These are phyloP conservation scores for Falco columbarius DNA, from an alignment of 2,797 vertebrate species.

Conservation along the genomic window DNA sequence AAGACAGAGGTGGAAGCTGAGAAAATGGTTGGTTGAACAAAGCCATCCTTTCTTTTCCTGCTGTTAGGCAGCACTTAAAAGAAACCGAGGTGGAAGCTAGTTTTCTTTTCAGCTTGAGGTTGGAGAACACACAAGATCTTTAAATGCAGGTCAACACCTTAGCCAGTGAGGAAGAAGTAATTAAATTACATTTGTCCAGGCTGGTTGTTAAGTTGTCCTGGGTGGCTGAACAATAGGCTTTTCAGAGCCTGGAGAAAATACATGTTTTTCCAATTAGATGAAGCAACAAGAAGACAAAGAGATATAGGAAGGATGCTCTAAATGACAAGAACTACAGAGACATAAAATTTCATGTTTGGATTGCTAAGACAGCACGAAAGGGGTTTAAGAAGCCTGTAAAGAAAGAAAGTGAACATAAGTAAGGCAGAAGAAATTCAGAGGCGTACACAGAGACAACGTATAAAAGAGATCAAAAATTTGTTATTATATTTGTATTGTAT, in stretches of 20 bases:
- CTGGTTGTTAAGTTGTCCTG: slow-evolving; percentile 56
- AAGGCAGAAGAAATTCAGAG: not conserved
- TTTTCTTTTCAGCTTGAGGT: slow-evolving; percentile 54
- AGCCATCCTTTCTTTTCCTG: slow-evolving; percentile 44
- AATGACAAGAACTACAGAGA: slow-evolving; percentile 16
- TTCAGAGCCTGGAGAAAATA: slow-evolving; percentile 37
- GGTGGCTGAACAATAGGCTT: slow-evolving; percentile 56
- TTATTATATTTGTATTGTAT: not conserved
- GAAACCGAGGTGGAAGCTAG: slow-evolving; percentile 50
- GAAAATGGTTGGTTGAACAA: slow-evolving; percentile 52
- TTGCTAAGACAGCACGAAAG: not conserved
- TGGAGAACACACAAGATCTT: slow-evolving; percentile 58
- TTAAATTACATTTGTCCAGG: slow-evolving; percentile 64
- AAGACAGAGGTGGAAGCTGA: slow-evolving; percentile 36
- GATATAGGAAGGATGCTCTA: not conserved
- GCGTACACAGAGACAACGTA: not conserved
- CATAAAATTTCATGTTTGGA: slow-evolving; percentile 1
- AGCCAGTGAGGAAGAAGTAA: slow-evolving; percentile 59
- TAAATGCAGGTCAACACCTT: slow-evolving; percentile 63
- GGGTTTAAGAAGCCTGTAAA: not conserved
- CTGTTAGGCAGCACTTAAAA: slow-evolving; percentile 54
- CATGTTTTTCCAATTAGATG: slow-evolving; percentile 54
- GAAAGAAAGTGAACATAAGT: not conserved
- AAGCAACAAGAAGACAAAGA: slow-evolving; percentile 50
- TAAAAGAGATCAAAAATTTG: not conserved